Conservation (phyloP, 2,888 invertebrate species). For the Sinotaia quadrata region DNA sequence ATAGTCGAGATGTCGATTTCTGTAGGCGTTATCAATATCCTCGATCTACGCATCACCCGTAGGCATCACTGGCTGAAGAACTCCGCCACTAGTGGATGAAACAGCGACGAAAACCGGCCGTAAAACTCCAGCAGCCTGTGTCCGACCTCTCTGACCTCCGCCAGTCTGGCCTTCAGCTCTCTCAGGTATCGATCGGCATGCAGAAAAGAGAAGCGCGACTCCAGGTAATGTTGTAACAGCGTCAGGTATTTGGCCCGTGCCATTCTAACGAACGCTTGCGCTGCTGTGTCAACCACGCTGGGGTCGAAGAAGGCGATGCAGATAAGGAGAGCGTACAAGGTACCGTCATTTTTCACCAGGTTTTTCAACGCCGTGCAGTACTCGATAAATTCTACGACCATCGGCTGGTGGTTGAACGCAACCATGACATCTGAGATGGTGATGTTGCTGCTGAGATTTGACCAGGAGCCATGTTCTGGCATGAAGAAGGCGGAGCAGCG, state of each 20-base stretch:
- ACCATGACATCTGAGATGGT: constrained; percentile 91
- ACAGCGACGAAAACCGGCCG: constrained; percentile 12
- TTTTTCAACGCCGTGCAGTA: constrained; percentile 64
- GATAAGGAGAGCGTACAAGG: constrained; percentile 80
- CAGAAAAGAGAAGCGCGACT: constrained; percentile 61
- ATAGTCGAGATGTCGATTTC: no score
- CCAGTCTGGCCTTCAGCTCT: constrained; percentile 17
- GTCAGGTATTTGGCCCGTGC: constrained; percentile 73
- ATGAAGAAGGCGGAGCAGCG: constrained; percentile 95
- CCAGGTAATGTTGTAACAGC: constrained; percentile 70
- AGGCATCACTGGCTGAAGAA: background rate
- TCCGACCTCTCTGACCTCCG: constrained; percentile 14
- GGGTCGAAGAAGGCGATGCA: constrained; percentile 93
- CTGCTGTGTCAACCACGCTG: constrained; percentile 80
- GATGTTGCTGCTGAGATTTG: constrained; percentile 78
- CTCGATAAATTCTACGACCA: constrained; percentile 64
- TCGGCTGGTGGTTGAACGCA: constrained; percentile 77
- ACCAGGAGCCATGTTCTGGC: constrained; percentile 90
- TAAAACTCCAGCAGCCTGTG: constrained; percentile 17
- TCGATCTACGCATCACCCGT: no score
- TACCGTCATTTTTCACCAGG: constrained; percentile 83
- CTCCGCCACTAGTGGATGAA: constrained; percentile 15
- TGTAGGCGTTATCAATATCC: no score
- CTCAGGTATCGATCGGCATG: constrained; percentile 56
- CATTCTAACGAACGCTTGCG: constrained; percentile 57